A percentile compares a stretch with the other conserved stretches of the same genome.
Conservation (phyloP, 2,888 invertebrate species). For the Pammene fasciana region DNA sequence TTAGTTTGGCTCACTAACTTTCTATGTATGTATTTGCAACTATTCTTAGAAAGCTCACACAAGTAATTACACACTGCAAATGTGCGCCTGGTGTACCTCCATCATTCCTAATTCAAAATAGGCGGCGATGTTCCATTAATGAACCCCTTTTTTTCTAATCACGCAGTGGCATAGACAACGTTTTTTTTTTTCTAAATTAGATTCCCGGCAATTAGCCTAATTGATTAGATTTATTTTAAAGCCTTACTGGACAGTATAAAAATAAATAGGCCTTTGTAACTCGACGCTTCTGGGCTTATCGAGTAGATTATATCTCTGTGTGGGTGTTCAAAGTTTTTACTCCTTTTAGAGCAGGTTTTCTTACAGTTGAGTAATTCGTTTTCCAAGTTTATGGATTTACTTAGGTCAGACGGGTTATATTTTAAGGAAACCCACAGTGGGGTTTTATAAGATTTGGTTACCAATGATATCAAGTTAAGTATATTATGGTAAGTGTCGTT, state of each 20-base stretch:
- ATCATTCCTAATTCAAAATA: conserved; percentile 53
- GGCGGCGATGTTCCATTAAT: conserved; percentile 56
- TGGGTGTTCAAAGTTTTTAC: conserved; percentile 48
- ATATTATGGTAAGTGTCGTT: neutral
- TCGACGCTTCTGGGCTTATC: conserved; percentile 47
- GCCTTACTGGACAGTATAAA: conserved; percentile 42
- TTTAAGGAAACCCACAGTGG: conserved; percentile 3
- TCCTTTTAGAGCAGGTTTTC: conserved; percentile 42
- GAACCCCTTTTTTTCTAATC: conserved; percentile 56
- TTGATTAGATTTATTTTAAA: conserved; percentile 48
- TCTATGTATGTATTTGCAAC: neutral
- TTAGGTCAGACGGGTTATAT: conserved; percentile 6
- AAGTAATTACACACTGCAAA: no score
- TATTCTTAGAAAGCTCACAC: neutral
- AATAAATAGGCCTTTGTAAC: conserved; percentile 46
- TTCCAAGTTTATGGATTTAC: conserved; percentile 27
- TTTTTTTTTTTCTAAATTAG: conserved; percentile 46
- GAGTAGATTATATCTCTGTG: conserved; percentile 40
- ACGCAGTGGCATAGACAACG: conserved; percentile 48
- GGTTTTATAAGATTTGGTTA: conserved; percentile 8
- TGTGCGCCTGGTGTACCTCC: conserved; percentile 43
- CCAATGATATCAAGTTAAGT: neutral
- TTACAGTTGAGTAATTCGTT: conserved; percentile 12
- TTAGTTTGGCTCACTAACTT: neutral
- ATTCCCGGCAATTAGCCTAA: conserved; percentile 50